phyloP scores from a whole-genome alignment of 1,140 invertebrate genomes.

The Drosophila orena region DNA sequence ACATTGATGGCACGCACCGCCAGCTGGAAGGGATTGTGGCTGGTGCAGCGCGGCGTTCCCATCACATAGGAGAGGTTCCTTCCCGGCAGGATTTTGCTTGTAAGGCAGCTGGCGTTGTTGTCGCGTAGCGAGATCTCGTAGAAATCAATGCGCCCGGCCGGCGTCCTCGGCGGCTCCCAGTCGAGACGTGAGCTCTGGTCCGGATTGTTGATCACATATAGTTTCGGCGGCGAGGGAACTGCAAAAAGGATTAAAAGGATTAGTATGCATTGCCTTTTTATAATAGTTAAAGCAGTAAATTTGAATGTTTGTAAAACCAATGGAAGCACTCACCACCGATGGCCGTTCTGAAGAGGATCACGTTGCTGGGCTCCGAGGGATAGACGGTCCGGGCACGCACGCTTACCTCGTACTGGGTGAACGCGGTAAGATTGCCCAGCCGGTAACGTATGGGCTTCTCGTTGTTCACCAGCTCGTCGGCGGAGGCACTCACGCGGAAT shows the following conservation, averaged over 20 bases:
- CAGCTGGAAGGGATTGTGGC: constrained; percentile 47
- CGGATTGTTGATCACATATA: constrained; percentile 29
- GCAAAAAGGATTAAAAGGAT: not conserved
- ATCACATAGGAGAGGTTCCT: constrained; percentile 48
- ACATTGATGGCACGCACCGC: constrained; percentile 65
- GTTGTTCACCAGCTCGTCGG: constrained; percentile 55
- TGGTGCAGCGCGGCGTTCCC: constrained; percentile 52
- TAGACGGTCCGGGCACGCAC: constrained; percentile 54
- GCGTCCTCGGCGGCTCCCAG: constrained; percentile 41
- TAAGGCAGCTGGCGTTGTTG: constrained; percentile 15
- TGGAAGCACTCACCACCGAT: constrained; percentile 53
- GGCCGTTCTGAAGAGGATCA: constrained; percentile 50
- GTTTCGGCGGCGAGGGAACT: constrained; percentile 55
- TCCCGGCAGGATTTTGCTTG: constrained; percentile 36
- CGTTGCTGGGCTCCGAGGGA: constrained; percentile 61
- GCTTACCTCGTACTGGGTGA: constrained; percentile 54
- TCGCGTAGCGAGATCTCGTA: constrained; percentile 61
- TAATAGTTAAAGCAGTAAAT: not conserved
- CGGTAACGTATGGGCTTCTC: constrained; percentile 47
- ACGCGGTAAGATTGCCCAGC: constrained; percentile 61
- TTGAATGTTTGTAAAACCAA: not conserved
- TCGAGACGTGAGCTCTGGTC: constrained; percentile 36
- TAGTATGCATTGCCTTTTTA: not conserved
- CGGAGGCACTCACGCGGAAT: constrained; percentile 41
- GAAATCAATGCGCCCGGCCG: constrained; percentile 59